Evolutionary conservation across 2,888 invertebrate genomes (phyloP).

Genomic region (Lasius fuliginosus): DNA sequence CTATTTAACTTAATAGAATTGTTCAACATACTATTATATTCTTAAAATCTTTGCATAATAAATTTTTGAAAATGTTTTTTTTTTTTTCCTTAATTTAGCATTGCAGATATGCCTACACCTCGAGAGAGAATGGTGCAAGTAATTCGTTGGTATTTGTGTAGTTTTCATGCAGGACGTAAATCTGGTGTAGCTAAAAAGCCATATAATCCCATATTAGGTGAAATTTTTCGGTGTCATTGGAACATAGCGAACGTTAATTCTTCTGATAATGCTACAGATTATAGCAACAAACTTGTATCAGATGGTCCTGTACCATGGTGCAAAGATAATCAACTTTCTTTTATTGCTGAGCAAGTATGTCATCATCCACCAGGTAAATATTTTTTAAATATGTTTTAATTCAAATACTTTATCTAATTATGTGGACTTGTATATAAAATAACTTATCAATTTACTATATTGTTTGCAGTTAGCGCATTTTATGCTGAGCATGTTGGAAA

Average conservation of each 20-base stretch:
- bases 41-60: not conserved
- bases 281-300: conserved; percentile 85
- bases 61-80: conserved; percentile 29
- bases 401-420: not conserved
- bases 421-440: not conserved
- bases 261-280: conserved; percentile 71
- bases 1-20: not conserved
- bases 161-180: conserved; percentile 99
- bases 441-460: conserved; percentile 6
- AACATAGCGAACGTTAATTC: conserved; percentile 87
- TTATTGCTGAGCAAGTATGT: conserved; percentile 99
- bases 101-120: conserved; percentile 95
- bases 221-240: conserved; percentile 97
- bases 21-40: not conserved
- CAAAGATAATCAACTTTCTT: conserved; percentile 94
- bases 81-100: conserved; percentile 87
- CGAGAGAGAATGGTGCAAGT: conserved; percentile 97
- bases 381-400: not conserved
- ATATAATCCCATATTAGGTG: conserved; percentile 99
- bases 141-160: conserved; percentile 98
- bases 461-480: conserved; percentile 95
- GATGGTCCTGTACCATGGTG: conserved; percentile 98
- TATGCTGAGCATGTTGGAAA: conserved; percentile 98
- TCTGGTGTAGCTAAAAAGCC: conserved; percentile 99
- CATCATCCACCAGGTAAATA: conserved; percentile 98